These are phyloP conservation scores for Channa argus DNA, from an alignment of 2,113 vertebrate genomes.

Conservation along the genomic window DNA sequence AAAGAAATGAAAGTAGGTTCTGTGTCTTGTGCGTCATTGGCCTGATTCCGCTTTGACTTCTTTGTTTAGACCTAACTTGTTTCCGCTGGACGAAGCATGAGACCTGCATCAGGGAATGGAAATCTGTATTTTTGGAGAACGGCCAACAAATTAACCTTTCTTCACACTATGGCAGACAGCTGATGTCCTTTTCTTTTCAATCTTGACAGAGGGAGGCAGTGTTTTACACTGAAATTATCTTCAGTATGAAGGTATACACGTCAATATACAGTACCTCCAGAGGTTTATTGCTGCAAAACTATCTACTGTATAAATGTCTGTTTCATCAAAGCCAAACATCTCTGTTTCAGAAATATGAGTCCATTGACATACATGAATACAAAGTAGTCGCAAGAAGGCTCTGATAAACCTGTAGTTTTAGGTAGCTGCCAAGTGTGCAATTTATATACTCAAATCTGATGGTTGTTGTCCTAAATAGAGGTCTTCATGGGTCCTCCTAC, in stretches of 20 bases:
- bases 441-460: no score
- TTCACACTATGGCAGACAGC: constrained; percentile 15
- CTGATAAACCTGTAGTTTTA: no score
- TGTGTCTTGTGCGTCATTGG: constrained; percentile 51
- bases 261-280: no score
- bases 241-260: neutral
- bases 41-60: constrained; percentile 37
- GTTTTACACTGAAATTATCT: neutral
- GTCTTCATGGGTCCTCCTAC: no score
- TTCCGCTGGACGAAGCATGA: constrained; percentile 37
- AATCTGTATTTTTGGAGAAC: constrained; percentile 36
- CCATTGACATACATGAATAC: no score
- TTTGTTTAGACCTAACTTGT: constrained; percentile 53
- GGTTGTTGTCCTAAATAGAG: no score
- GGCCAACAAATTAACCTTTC: constrained; percentile 15
- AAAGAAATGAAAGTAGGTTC: constrained; percentile 51
- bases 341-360: no score
- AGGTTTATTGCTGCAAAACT: no score
- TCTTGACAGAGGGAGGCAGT: neutral
- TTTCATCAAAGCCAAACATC: no score
- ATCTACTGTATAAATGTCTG: no score
- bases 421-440: no score
- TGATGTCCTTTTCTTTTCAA: constrained; percentile 1
- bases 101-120: constrained; percentile 19
- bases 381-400: no score